These are phyloP conservation scores for Crepidodera aurea DNA, from an alignment of 2,888 invertebrate genomes.

Conservation along the genomic window DNA sequence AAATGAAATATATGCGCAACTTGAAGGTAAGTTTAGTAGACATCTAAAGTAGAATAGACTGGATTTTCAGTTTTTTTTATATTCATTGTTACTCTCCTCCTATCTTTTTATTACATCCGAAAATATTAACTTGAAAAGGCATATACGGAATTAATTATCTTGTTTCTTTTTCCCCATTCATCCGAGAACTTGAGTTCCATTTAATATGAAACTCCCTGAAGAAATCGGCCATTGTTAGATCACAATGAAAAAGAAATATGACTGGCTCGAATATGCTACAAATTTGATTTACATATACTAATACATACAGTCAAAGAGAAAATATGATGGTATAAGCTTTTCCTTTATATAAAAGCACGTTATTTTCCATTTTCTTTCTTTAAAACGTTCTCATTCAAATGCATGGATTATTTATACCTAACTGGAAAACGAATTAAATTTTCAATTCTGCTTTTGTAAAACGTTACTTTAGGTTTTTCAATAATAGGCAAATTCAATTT, in stretches of 20 bases:
- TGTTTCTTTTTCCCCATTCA: constrained; percentile 35
- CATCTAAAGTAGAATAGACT: too few relatives aligned
- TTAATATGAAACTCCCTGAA: constrained; percentile 39
- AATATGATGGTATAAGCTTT: constrained; percentile 34
- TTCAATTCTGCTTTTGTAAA: constrained; percentile 6
- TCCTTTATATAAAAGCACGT: constrained; percentile 26
- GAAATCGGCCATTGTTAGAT: constrained; percentile 48
- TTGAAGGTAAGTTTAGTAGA: too few relatives aligned
- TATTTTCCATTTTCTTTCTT: constrained; percentile 27
- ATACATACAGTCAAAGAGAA: constrained; percentile 43
- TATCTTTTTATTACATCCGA: too few relatives aligned
- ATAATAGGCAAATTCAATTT: constrained; percentile 10
- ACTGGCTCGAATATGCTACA: constrained; percentile 51
- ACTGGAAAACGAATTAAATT: constrained; percentile 18
- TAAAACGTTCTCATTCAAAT: constrained; percentile 27
- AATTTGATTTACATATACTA: constrained; percentile 57
- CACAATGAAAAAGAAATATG: constrained; percentile 52
- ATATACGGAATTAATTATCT: constrained; percentile 38
- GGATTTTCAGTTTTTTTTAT: too few relatives aligned
- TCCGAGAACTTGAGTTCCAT: constrained; percentile 36
- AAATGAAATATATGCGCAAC: too few relatives aligned
- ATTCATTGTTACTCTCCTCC: too few relatives aligned
- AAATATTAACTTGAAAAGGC: too few relatives aligned
- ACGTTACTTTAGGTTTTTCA: constrained; percentile 4
- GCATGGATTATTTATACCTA: constrained; percentile 21